A percentile compares a stretch with the other conserved stretches of the same genome.
Evolutionary conservation across 2,797 vertebrate genomes (phyloP).

Genomic region (Phyllotis vaccarum): DNA sequence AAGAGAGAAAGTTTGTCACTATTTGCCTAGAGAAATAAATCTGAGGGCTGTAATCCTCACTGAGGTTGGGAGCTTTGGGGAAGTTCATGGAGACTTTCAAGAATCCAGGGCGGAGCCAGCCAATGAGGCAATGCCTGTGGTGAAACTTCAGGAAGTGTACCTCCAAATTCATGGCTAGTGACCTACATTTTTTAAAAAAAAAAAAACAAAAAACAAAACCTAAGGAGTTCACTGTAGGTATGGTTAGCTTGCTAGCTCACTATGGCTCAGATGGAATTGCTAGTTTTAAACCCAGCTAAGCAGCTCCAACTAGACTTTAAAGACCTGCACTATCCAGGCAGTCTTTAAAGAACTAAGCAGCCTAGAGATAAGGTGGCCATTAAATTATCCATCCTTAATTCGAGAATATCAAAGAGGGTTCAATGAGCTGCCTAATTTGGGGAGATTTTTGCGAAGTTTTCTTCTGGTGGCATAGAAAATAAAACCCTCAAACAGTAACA

Average conservation of each 20-base stretch:
- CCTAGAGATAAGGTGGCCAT: neutral
- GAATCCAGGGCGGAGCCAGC: neutral
- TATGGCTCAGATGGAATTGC: neutral
- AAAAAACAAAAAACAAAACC: too few relatives aligned
- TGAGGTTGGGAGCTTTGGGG: neutral
- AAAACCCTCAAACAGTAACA: conserved; percentile 9
- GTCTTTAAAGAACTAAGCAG: neutral
- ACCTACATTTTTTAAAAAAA: too few relatives aligned
- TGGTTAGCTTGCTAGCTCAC: neutral
- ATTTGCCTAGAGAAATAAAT: conserved; percentile 6
- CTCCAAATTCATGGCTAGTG: neutral
- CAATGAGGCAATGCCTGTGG: neutral
- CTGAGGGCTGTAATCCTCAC: neutral
- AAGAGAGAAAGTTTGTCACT: neutral
- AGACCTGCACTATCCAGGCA: neutral
- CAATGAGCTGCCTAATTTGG: neutral
- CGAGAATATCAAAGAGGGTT: neutral
- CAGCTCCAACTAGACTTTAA: neutral
- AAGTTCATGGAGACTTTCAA: neutral
- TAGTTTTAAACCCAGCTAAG: neutral
- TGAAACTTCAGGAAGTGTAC: neutral
- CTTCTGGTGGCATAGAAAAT: neutral
- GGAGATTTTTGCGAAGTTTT: neutral
- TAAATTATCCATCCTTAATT: neutral
- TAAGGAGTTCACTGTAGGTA: neutral